A percentile compares a stretch with the other conserved stretches of the same genome.
Conservation (phyloP, 2,888 invertebrate genomes). For the Caenorhabditis japonica region DNA sequence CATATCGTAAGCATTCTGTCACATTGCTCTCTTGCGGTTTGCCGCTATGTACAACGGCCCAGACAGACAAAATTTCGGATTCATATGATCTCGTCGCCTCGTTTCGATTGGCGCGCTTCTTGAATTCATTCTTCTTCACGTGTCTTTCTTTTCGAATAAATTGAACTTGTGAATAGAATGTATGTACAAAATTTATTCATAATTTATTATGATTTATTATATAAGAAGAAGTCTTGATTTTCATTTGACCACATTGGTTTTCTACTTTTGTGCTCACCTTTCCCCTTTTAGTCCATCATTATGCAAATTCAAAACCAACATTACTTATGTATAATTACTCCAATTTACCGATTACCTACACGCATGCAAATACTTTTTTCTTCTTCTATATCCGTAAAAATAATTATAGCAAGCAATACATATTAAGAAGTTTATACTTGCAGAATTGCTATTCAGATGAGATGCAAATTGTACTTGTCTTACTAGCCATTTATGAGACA, state of each 20-base stretch:
- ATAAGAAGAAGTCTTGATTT: no score
- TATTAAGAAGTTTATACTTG: slow-evolving; percentile 15
- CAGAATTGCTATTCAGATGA: slow-evolving; percentile 54
- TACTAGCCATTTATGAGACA: slow-evolving; percentile 47
- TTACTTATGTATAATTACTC: not conserved
- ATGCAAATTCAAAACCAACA: not conserved
- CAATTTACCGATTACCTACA: not conserved
- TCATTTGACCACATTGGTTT: not conserved
- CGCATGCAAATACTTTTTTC: not conserved
- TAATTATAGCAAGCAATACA: no score
- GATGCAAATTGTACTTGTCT: slow-evolving; percentile 50
- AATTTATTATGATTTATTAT: slow-evolving; percentile 15
- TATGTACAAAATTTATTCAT: slow-evolving; percentile 12
- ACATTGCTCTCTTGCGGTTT: slow-evolving; percentile 39
- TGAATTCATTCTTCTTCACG: no score
- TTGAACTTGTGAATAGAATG: slow-evolving; percentile 39
- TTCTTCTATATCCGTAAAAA: no score
- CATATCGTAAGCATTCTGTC: slow-evolving; percentile 52
- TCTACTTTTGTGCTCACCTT: not conserved
- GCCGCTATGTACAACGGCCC: slow-evolving; percentile 38
- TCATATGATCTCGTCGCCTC: slow-evolving; percentile 35
- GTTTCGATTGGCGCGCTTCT: no score
- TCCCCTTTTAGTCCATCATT: not conserved
- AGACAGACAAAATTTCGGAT: slow-evolving; percentile 24
- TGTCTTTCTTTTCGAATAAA: slow-evolving; percentile 1